Conservation (phyloP, 2,113 vertebrate genomes). For the Cyprinodon variegatus region DNA sequence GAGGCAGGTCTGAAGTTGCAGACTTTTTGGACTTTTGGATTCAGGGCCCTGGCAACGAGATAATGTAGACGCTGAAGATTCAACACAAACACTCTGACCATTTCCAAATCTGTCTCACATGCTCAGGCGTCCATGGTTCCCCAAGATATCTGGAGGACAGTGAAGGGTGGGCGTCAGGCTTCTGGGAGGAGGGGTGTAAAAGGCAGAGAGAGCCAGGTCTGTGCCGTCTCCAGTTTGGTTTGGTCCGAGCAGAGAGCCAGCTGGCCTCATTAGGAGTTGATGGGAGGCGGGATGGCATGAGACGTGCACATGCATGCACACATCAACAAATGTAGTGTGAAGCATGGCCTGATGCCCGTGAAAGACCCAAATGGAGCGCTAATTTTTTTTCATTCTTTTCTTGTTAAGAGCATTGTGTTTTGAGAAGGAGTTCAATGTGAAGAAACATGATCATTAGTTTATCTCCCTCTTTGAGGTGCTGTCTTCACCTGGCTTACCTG, state of each 20-base stretch:
- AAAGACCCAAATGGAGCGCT: constrained; percentile 70
- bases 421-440: constrained; percentile 50
- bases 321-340: constrained; percentile 82
- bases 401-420: constrained; percentile 49
- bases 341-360: constrained; percentile 77
- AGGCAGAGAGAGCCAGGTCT: constrained; percentile 73
- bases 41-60: constrained; percentile 66
- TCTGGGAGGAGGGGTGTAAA: constrained; percentile 68
- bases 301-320: constrained; percentile 80
- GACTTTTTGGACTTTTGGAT: constrained; percentile 66
- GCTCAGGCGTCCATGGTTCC: constrained; percentile 73
- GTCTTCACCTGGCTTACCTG: constrained; percentile 74
- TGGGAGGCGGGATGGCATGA: constrained; percentile 79
- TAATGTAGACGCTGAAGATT: constrained; percentile 67
- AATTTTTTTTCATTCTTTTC: constrained; percentile 44
- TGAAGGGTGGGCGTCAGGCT: constrained; percentile 63
- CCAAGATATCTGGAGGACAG: constrained; percentile 74
- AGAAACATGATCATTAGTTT: constrained; percentile 74
- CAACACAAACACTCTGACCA: constrained; percentile 74
- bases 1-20: constrained; percentile 65
- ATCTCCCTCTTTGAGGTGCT: constrained; percentile 68
- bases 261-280: constrained; percentile 81
- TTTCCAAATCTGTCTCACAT: constrained; percentile 75
- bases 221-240: constrained; percentile 78
- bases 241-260: constrained; percentile 79